Base-by-base conservation (phyloP, 1,140 invertebrate genomes). In the Ganaspis sp. region DNA sequence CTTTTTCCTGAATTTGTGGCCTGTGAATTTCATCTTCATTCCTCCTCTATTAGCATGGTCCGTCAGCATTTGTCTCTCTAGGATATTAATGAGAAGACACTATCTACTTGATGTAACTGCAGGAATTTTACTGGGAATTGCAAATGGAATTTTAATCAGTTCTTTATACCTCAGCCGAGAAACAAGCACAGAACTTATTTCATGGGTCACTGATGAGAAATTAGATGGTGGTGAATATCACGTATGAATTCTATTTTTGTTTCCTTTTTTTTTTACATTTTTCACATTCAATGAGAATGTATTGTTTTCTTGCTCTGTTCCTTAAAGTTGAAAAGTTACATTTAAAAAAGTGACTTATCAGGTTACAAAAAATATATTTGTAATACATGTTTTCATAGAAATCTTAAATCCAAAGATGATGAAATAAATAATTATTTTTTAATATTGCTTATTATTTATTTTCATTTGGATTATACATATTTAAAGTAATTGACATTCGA, bases 71-170 rank as follows among this genome's bases (percentile, higher is more conserved):
- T 94, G 93, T 76, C 42, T 96, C 0, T 98, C 97, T 6, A 92
- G 98, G 83, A 89, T 98, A 40, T 86, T 98, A 1, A 89, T 97
- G 75, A 94, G 94, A 70, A 93, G 97, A 76, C 98, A 99, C 91
- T 95, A 97, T 89, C 86, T 99, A 26, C 87, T 97, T 6, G 98
- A 99, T 92, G 94, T 99, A 4, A 11, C 94, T 1, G 94, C 92
- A 69, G 98, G 98, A 21, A 85, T 94, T 40, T 19, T 94, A 1
- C 89, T 98, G 45, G 98, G 98, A 0, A 87, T 96, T n/a, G 23
- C 95, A 1, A 94, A 97, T 89, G 95, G 94, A 72, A 77, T 94
- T 0, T 78, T 97, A 1, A 87, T 97, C 58, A 88, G 90, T 42
- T 71, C 94, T 0, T 85, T 97, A 9, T 97, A 96, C 94, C 85